A percentile compares a stretch with the other conserved stretches of the same genome.
Evolutionary conservation across 2,797 vertebrate species (phyloP).

Genomic region (Falco peregrinus): DNA sequence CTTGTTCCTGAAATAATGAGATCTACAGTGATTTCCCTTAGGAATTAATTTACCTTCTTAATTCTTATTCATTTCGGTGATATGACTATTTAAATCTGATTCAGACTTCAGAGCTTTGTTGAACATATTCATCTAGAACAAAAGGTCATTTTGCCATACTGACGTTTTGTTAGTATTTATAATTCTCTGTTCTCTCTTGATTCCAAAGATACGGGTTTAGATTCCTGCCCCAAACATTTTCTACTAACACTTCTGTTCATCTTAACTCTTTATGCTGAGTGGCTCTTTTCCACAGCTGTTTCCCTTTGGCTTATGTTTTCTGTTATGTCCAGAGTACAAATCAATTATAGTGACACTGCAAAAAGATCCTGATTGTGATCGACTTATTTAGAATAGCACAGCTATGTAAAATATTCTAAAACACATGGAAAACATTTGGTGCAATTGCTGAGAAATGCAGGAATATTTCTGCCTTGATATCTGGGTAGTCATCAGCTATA

Average conservation of each 20-base stretch:
- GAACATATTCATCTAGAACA: conserved; percentile 43
- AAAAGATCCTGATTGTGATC: not conserved
- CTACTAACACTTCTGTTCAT: not conserved
- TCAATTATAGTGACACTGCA: not conserved
- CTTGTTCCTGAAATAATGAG: conserved; percentile 81
- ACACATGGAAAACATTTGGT: not conserved
- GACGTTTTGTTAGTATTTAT: conserved; percentile 60
- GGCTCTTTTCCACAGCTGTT: not conserved
- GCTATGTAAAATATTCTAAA: not conserved
- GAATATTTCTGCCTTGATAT: not conserved
- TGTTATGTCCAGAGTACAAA: not conserved
- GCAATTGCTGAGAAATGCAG: not conserved
- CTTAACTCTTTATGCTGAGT: not conserved
- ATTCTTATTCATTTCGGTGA: conserved; percentile 75
- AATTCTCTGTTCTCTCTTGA: conserved; percentile 28
- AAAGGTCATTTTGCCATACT: conserved; percentile 55
- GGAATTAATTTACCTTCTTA: conserved; percentile 82
- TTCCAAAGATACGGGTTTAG: not conserved
- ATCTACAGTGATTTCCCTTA: conserved; percentile 79
- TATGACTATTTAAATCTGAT: conserved; percentile 57
- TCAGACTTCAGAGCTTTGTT: conserved; percentile 54
- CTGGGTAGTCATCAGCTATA: not conserved
- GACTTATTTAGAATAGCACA: not conserved
- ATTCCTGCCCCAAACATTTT: conserved; percentile 36
- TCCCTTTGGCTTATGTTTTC: not conserved